Percentiles rank a stretch among this genome's conserved stretches.
Evolutionary conservation across 2,797 vertebrate genomes (phyloP).

Genomic region (Pangasius mekongensis): DNA sequence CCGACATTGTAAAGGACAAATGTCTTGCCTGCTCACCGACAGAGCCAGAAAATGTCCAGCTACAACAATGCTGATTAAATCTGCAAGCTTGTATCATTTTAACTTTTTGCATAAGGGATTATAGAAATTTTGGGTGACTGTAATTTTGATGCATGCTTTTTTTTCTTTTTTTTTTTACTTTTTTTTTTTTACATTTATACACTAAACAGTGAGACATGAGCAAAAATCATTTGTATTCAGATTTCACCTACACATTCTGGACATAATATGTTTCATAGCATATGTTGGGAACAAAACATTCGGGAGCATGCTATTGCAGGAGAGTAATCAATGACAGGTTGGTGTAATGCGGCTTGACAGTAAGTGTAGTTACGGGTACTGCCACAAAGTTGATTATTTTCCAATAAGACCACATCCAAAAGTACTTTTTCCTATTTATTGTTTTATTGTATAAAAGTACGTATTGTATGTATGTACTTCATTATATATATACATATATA

Average conservation of each 20-base stretch:
- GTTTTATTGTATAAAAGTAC: no score
- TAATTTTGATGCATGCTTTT: background rate
- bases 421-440: no score
- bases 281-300: background rate
- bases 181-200: background rate
- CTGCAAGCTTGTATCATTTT: background rate
- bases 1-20: conserved; percentile 3
- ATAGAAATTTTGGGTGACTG: background rate
- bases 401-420: no score
- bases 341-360: no score
- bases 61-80: background rate
- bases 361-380: no score
- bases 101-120: background rate
- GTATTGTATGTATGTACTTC: no score
- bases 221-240: background rate
- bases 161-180: background rate
- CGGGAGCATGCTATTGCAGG: no score
- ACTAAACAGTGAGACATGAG: background rate
- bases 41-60: conserved; percentile 6
- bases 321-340: no score
- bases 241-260: background rate
- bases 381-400: no score
- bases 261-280: background rate
- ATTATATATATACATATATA: no score
- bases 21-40: conserved; percentile 1